A percentile compares a stretch with the other conserved stretches of the same genome.
Evolutionary conservation across 2,888 invertebrate genomes (phyloP).

Genomic region (Merodon equestris): DNA sequence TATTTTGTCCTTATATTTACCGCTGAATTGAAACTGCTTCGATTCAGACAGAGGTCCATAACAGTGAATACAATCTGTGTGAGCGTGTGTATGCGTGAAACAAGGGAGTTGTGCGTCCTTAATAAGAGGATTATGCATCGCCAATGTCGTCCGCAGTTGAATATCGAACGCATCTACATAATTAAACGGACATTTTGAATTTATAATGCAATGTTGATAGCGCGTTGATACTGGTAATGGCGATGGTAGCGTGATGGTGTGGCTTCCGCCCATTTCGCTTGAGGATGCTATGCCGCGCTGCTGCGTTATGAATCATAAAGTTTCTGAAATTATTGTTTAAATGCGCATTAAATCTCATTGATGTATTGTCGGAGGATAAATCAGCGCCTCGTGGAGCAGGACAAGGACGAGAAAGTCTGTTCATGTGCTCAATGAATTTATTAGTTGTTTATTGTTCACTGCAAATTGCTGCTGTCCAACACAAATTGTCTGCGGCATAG

Average conservation of each 20-base stretch:
- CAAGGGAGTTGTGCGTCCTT: constrained; percentile 65
- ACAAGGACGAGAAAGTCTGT: constrained; percentile 38
- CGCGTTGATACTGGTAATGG: too few species aligned
- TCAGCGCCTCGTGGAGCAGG: constrained; percentile 53
- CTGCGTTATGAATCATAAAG: constrained; percentile 65
- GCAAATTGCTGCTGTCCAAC: constrained; percentile 16
- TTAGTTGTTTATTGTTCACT: constrained; percentile 68
- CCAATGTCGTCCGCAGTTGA: constrained; percentile 63
- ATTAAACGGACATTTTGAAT: constrained; percentile 68
- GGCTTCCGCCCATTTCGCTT: background rate
- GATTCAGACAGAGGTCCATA: too few species aligned
- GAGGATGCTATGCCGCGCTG: background rate
- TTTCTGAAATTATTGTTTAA: constrained; percentile 65
- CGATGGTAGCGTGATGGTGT: constrained; percentile 40
- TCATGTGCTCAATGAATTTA: constrained; percentile 49
- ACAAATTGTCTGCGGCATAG: too few species aligned
- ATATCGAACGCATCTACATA: constrained; percentile 67
- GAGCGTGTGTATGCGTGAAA: constrained; percentile 30
- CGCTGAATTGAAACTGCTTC: constrained; percentile 2
- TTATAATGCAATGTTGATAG: constrained; percentile 68
- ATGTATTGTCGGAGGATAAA: constrained; percentile 63
- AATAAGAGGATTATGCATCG: constrained; percentile 67
- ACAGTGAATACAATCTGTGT: constrained; percentile 15
- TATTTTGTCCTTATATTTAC: too few species aligned
- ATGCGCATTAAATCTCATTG: constrained; percentile 67